Conservation (phyloP, 2,888 invertebrate genomes). For the Lepidocyrtoides sp. region DNA sequence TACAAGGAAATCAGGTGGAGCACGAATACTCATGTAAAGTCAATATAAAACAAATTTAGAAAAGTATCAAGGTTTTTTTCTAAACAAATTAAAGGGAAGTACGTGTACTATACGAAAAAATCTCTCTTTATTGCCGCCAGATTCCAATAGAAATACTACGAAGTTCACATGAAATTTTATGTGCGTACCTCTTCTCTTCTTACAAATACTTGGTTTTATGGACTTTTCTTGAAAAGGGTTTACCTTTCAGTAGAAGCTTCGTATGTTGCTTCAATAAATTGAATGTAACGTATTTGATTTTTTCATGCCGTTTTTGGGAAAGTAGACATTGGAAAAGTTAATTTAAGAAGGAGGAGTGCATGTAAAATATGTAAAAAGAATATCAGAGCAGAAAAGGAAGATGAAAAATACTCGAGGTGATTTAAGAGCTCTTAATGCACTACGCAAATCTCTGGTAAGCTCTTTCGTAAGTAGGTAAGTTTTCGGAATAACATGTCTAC, state of each 20-base stretch:
- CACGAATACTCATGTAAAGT: background rate
- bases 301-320: background rate
- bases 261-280: background rate
- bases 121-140: constrained; percentile 52
- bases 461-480: constrained; percentile 64
- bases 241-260: background rate
- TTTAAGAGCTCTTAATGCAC: constrained; percentile 85
- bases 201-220: background rate
- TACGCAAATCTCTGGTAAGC: constrained; percentile 83
- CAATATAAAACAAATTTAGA: background rate
- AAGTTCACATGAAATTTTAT: constrained; percentile 15
- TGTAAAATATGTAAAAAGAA: constrained; percentile 2
- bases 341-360: constrained; percentile 3
- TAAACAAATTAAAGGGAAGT: constrained; percentile 31
- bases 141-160: background rate
- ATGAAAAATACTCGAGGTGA: constrained; percentile 84
- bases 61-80: background rate
- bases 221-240: background rate
- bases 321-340: constrained; percentile 34
- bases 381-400: constrained; percentile 21
- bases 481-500: constrained; percentile 18
- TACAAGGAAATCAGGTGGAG: constrained; percentile 35
- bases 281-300: constrained; percentile 9
- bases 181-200: background rate
- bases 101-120: constrained; percentile 36